Conservation (phyloP, 1,140 invertebrate genomes). For the Polypedilum pembai region DNA sequence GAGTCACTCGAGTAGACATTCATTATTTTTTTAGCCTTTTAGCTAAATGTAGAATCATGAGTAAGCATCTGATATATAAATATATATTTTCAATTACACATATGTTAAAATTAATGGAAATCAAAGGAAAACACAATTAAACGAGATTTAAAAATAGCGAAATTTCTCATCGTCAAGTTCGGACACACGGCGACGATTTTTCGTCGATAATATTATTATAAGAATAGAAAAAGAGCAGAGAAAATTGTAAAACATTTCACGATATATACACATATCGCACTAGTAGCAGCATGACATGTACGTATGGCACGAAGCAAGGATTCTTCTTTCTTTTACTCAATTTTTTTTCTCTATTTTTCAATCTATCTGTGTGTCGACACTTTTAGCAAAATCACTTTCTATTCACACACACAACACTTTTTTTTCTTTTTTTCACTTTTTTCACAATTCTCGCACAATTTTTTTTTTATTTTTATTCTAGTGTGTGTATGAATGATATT, state of each 20-base stretch:
- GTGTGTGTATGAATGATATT: neutral
- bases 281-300: neutral
- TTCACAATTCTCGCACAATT: too few species aligned
- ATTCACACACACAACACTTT: neutral
- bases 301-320: neutral
- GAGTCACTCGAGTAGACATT: too few species aligned
- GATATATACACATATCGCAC: neutral
- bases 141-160: slow-evolving; percentile 22
- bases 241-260: neutral
- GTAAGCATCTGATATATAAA: neutral
- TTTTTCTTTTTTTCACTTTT: neutral
- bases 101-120: slow-evolving; percentile 14
- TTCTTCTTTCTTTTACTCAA: neutral
- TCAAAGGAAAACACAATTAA: slow-evolving; percentile 11
- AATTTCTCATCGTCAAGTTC: slow-evolving; percentile 11
- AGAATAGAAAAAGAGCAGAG: neutral
- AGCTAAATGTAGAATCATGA: slow-evolving; percentile 15
- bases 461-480: too few species aligned
- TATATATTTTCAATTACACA: slow-evolving; percentile 24
- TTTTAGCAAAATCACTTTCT: slow-evolving; percentile 13
- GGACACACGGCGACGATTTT: neutral
- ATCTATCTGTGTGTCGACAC: slow-evolving; percentile 16
- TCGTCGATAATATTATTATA: neutral
- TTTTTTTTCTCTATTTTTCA: neutral
- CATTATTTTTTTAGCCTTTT: too few species aligned